Evolutionary conservation across 2,797 vertebrate genomes (phyloP).

Genomic region (Holocentrus rufus): DNA sequence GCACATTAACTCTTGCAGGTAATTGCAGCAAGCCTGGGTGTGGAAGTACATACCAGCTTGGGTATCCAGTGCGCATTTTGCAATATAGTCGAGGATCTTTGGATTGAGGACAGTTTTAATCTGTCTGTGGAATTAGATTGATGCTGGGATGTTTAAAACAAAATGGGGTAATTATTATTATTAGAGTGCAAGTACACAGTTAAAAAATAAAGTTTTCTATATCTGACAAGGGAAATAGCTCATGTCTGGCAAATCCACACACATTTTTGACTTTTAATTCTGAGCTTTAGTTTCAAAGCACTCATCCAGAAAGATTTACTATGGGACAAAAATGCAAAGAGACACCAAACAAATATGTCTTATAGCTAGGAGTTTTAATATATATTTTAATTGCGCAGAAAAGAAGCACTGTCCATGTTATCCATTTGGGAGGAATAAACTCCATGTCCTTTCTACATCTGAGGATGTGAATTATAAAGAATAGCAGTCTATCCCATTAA

Average conservation of each 20-base stretch:
- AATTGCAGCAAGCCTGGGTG: slow-evolving; percentile 63
- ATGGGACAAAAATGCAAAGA: neutral
- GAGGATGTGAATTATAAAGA: slow-evolving; percentile 71
- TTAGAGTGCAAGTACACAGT: neutral
- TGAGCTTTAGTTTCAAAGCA: neutral
- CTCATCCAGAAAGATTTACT: neutral
- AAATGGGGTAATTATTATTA: too few species aligned
- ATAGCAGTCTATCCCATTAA: slow-evolving; percentile 77
- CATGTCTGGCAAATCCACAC: neutral
- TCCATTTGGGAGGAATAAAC: slow-evolving; percentile 70
- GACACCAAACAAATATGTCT: slow-evolving; percentile 21
- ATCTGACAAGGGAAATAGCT: neutral
- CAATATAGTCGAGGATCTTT: slow-evolving; percentile 11
- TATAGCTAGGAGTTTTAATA: slow-evolving; percentile 26
- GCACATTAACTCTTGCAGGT: slow-evolving; percentile 78
- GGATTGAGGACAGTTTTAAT: slow-evolving; percentile 40
- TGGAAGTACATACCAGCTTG: slow-evolving; percentile 53
- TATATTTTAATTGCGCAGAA: slow-evolving; percentile 27
- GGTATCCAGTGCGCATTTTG: slow-evolving; percentile 40
- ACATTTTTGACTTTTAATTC: neutral
- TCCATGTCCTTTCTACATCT: slow-evolving; percentile 67
- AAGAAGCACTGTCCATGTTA: slow-evolving; percentile 41
- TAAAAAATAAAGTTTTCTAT: neutral
- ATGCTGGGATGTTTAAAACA: too few species aligned
- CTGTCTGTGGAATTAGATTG: slow-evolving; percentile 20